These are phyloP conservation scores for Heteropelma amictum DNA, from an alignment of 2,888 invertebrate genomes.

Conservation along the genomic window DNA sequence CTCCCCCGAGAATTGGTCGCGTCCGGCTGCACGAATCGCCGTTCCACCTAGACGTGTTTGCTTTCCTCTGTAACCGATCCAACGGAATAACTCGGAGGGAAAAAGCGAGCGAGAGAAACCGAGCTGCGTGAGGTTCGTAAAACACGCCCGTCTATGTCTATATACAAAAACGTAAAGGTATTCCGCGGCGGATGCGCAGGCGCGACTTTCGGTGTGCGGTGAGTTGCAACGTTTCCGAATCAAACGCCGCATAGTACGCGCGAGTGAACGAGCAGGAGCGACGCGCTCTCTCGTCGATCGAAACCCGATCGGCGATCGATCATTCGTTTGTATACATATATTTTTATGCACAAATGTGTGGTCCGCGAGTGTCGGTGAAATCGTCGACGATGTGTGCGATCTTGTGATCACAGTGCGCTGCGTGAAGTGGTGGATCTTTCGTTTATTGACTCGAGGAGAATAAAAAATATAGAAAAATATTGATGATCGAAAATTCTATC, in stretches of 20 bases:
- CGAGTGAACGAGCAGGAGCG: constrained; percentile 49
- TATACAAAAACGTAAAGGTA: not conserved
- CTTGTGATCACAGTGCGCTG: not conserved
- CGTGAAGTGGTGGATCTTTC: no score
- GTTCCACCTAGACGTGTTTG: not conserved
- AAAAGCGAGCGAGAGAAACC: not conserved
- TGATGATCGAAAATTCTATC: not conserved
- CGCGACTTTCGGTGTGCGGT: constrained; percentile 34
- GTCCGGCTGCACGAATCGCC: no score
- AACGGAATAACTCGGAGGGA: constrained; percentile 17
- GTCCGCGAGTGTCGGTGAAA: no score
- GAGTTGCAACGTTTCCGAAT: constrained; percentile 22
- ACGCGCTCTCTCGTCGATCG: constrained; percentile 53
- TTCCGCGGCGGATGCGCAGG: constrained; percentile 36
- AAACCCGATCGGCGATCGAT: constrained; percentile 50
- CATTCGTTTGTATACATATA: no score
- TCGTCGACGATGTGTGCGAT: no score
- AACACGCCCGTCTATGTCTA: not conserved
- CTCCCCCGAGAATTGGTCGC: not conserved
- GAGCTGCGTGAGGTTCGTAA: constrained; percentile 3
- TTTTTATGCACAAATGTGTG: no score
- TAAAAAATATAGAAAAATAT: not conserved
- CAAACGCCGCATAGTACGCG: constrained; percentile 11
- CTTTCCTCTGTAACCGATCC: constrained; percentile 43
- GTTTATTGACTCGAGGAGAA: not conserved